phyloP scores from a whole-genome alignment of 2,113 vertebrate genomes.

The Istiophorus platypterus region DNA sequence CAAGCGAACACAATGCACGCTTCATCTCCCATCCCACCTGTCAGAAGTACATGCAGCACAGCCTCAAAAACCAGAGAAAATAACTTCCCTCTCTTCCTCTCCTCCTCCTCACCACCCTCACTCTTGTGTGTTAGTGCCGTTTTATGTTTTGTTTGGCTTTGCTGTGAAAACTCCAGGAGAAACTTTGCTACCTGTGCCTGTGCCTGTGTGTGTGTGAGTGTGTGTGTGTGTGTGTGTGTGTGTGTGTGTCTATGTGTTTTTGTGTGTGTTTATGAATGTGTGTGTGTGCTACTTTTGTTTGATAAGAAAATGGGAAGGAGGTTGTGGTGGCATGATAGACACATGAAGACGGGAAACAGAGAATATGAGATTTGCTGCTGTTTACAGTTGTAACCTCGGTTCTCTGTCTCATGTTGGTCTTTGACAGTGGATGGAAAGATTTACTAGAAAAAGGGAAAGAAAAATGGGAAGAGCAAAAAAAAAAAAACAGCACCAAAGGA shows the following conservation, averaged over 20 bases:
- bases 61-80: constrained; percentile 77
- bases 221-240: not conserved
- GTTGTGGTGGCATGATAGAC: constrained; percentile 34
- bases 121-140: constrained; percentile 54
- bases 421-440: constrained; percentile 37
- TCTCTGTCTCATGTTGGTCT: constrained; percentile 26
- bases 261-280: not conserved
- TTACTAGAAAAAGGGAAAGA: constrained; percentile 27
- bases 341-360: constrained; percentile 33
- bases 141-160: constrained; percentile 81
- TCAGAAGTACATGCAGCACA: constrained; percentile 72
- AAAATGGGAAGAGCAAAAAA: constrained; percentile 26
- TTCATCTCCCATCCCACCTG: constrained; percentile 84
- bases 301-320: constrained; percentile 45
- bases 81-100: constrained; percentile 74
- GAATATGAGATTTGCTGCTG: constrained; percentile 51
- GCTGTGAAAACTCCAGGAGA: constrained; percentile 72
- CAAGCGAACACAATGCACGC: constrained; percentile 79
- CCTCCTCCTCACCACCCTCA: constrained; percentile 47
- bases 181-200: constrained; percentile 73
- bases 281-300: constrained; percentile 45
- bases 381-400: constrained; percentile 58
- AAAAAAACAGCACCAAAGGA: constrained; percentile 35
- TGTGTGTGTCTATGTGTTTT: constrained; percentile 24
- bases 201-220: constrained; percentile 7